phyloP scores from a whole-genome alignment of 2,888 invertebrate species.

The Petrolisthes cinctipes region DNA sequence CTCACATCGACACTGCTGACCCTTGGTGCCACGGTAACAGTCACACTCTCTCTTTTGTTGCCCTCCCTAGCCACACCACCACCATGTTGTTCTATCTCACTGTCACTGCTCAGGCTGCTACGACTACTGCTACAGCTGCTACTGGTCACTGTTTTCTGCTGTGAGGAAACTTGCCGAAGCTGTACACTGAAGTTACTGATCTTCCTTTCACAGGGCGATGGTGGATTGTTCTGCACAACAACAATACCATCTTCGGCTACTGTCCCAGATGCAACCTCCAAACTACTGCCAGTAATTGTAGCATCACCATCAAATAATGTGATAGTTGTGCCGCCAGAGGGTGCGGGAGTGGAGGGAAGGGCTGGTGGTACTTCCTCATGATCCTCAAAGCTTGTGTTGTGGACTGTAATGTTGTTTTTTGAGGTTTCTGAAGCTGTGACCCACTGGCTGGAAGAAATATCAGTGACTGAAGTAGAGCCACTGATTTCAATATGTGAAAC shows the following conservation, averaged over 20 bases:
- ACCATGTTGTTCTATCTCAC: slow-evolving; percentile 32
- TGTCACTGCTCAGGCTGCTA: slow-evolving; percentile 59
- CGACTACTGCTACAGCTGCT: slow-evolving; percentile 60
- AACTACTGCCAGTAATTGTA: slow-evolving; percentile 28
- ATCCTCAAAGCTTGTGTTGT: slow-evolving; percentile 10
- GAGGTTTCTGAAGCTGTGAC: slow-evolving; percentile 53
- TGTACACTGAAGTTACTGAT: slow-evolving; percentile 58
- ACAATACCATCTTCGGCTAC: slow-evolving; percentile 38
- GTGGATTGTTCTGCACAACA: slow-evolving; percentile 41
- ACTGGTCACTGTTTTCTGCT: slow-evolving; percentile 39
- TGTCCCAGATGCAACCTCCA: slow-evolving; percentile 28
- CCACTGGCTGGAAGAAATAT: slow-evolving; percentile 52
- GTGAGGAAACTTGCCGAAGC: slow-evolving; percentile 43
- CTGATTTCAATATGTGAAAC: slow-evolving; percentile 61
- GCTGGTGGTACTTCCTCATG: slow-evolving; percentile 45
- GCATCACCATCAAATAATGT: slow-evolving; percentile 55
- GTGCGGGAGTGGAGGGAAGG: slow-evolving; percentile 43
- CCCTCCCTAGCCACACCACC: slow-evolving; percentile 1
- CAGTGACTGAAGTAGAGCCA: slow-evolving; percentile 56
- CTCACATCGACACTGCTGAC: slow-evolving; percentile 50
- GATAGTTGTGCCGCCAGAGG: slow-evolving; percentile 55
- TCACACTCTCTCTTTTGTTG: slow-evolving; percentile 41
- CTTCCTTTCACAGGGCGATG: slow-evolving; percentile 22
- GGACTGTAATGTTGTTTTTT: slow-evolving; percentile 35
- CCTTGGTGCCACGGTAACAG: slow-evolving; percentile 54